Conservation (phyloP, 1,140 invertebrate genomes). For the Drosophila kepulauana region DNA sequence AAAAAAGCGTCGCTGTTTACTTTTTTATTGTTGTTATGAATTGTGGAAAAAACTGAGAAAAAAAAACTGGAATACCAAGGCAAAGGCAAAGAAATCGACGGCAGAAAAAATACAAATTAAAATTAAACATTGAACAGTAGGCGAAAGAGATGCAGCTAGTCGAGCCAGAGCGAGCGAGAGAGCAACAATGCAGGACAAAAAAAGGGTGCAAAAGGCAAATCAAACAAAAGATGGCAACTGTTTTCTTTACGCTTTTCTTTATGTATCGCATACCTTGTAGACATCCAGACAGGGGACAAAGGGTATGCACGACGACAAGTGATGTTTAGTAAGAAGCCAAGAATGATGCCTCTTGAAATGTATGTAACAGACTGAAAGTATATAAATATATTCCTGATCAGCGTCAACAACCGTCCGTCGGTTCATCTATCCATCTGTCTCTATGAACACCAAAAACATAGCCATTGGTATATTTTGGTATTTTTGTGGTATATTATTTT, state of each 20-base stretch:
- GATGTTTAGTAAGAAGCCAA: background rate
- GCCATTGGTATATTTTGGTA: no score
- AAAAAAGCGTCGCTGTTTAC: constrained; percentile 60
- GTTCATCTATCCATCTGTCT: no score
- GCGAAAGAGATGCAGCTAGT: constrained; percentile 12
- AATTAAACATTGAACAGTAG: constrained; percentile 60
- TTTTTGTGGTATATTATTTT: no score
- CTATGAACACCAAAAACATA: no score
- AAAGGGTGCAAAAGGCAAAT: constrained; percentile 59
- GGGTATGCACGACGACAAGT: background rate
- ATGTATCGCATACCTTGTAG: constrained; percentile 8
- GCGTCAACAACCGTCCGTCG: no score
- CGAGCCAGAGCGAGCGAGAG: background rate
- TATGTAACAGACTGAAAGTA: no score
- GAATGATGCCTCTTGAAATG: no score
- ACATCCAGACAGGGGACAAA: background rate
- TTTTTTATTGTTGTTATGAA: constrained; percentile 40
- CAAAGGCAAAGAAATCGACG: constrained; percentile 58
- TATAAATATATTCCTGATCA: no score
- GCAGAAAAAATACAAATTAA: constrained; percentile 52
- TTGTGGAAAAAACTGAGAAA: constrained; percentile 22
- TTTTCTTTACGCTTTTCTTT: constrained; percentile 20
- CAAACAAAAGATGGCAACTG: constrained; percentile 50
- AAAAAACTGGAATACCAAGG: background rate
- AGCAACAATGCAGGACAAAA: constrained; percentile 5